Evolutionary conservation across 2,888 invertebrate genomes (phyloP).

Genomic region (Ormyrus rosae): DNA sequence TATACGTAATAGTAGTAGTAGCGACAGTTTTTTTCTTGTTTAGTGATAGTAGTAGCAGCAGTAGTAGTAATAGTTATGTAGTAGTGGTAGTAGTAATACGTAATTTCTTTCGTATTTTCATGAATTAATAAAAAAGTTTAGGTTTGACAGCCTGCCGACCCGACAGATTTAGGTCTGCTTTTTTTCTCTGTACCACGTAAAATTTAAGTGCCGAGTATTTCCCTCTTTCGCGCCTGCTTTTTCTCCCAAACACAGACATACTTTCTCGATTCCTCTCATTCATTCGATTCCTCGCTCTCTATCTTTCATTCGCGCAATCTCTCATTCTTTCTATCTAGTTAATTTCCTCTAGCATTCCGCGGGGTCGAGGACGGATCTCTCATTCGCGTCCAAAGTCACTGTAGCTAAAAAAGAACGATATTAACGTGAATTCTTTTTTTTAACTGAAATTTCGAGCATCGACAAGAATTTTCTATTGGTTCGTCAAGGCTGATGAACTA

Average conservation of each 20-base stretch:
- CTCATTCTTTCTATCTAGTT: not conserved
- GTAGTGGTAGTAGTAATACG: constrained; percentile 40
- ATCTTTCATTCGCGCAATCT: constrained; percentile 36
- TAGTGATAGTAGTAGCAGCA: constrained; percentile 62
- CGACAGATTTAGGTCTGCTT: constrained; percentile 55
- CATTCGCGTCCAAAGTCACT: constrained; percentile 59
- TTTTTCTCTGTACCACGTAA: constrained; percentile 58
- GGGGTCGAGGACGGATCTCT: constrained; percentile 54
- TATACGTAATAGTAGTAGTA: constrained; percentile 67
- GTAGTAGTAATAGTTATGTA: constrained; percentile 59
- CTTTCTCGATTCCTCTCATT: constrained; percentile 14
- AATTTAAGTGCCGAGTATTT: constrained; percentile 68
- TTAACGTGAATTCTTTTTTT: constrained; percentile 39
- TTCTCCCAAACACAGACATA: constrained; percentile 13
- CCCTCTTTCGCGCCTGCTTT: constrained; percentile 53
- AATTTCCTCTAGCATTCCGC: constrained; percentile 16
- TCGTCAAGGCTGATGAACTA: too few species aligned
- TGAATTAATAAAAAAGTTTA: constrained; percentile 65
- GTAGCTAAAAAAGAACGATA: constrained; percentile 30
- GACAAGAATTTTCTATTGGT: too few species aligned
- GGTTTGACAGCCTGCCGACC: constrained; percentile 70
- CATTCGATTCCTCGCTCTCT: constrained; percentile 24
- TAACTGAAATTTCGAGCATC: not conserved
- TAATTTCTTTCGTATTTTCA: constrained; percentile 41
- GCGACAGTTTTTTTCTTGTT: constrained; percentile 57